phyloP scores from a whole-genome alignment of 2,888 invertebrate species.

The Metallyticus violacea region DNA sequence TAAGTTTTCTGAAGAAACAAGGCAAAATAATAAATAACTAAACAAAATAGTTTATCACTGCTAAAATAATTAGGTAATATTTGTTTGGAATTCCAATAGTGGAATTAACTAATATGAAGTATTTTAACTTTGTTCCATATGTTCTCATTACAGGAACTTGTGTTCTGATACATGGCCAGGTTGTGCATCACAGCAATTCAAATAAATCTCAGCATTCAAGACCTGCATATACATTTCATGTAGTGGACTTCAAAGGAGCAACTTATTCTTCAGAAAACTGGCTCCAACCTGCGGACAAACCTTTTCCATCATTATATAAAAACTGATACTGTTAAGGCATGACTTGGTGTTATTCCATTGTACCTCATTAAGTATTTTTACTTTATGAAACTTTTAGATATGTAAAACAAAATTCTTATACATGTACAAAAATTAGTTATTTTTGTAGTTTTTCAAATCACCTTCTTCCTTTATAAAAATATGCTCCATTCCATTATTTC shows the following conservation, averaged over 20 bases:
- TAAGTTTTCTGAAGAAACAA: too few species aligned
- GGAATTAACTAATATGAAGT: too few species aligned
- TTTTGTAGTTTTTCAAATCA: too few species aligned
- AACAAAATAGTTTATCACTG: too few species aligned
- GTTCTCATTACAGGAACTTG: constrained; percentile 64
- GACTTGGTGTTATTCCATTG: background rate
- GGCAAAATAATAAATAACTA: too few species aligned
- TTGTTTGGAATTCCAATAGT: too few species aligned
- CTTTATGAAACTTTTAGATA: background rate
- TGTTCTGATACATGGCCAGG: constrained; percentile 86
- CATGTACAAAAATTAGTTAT: background rate
- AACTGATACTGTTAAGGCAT: constrained; percentile 18
- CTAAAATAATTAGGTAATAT: too few species aligned
- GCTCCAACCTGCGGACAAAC: constrained; percentile 71
- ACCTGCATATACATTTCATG: constrained; percentile 94
- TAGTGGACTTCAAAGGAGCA: constrained; percentile 74
- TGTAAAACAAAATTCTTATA: background rate
- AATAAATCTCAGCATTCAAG: constrained; percentile 83
- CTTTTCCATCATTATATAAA: constrained; percentile 68
- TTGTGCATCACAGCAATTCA: constrained; percentile 86
- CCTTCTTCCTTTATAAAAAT: too few species aligned
- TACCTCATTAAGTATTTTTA: constrained; percentile 1
- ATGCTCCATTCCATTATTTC: too few species aligned
- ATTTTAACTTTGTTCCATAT: background rate
- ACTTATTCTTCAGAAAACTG: constrained; percentile 81